These are phyloP conservation scores for Bombus pyrosoma DNA, from an alignment of 1,140 invertebrate species.

Conservation along the genomic window DNA sequence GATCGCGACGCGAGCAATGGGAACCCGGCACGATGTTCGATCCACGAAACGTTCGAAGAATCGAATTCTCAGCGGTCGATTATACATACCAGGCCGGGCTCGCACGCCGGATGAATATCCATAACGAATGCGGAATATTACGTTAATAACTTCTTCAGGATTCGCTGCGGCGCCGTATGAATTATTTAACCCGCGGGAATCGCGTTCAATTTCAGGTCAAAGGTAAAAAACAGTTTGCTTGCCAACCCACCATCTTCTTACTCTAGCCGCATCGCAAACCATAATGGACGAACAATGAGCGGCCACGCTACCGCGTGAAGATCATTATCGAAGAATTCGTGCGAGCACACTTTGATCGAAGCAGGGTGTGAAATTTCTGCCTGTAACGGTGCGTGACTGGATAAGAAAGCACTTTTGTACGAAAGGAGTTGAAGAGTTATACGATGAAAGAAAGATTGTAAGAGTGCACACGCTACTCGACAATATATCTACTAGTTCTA, in stretches of 20 bases:
- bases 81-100: not conserved
- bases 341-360: not conserved
- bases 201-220: slow-evolving; percentile 29
- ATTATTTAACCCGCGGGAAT: slow-evolving; percentile 19
- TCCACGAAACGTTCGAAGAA: slow-evolving; percentile 42
- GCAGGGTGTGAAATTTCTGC: not conserved
- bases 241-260: not conserved
- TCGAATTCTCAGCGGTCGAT: slow-evolving; percentile 43
- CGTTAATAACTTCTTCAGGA: slow-evolving; percentile 42
- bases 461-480: not conserved
- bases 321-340: not conserved
- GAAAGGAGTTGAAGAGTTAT: not conserved
- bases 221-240: not conserved
- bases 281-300: not conserved
- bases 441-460: not conserved
- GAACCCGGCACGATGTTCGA: slow-evolving; percentile 30
- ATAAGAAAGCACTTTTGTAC: not conserved
- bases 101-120: slow-evolving; percentile 15
- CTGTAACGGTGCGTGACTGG: not conserved
- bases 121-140: slow-evolving; percentile 25
- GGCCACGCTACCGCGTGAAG: not conserved
- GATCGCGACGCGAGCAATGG: slow-evolving; percentile 17
- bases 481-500: too few species aligned
- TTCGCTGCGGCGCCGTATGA: slow-evolving; percentile 16
- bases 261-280: not conserved